Conservation (phyloP, 2,113 vertebrate species). For the Pachycephala philippinensis region DNA sequence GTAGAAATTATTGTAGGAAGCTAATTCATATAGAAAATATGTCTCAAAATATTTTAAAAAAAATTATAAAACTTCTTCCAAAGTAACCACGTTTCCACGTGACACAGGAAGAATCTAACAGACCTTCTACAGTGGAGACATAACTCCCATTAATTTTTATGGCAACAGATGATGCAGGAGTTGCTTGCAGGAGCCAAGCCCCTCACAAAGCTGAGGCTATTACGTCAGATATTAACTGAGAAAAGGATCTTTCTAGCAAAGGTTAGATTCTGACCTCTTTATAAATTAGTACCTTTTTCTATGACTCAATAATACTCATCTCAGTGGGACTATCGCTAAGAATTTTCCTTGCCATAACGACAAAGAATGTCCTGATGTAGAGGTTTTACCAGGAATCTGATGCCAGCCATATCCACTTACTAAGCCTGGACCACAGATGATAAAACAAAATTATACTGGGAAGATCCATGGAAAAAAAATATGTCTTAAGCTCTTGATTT, state of each 20-base stretch:
- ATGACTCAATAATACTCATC: not conserved
- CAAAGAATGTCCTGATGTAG: not conserved
- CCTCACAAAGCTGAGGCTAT: not conserved
- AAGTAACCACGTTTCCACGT: not conserved
- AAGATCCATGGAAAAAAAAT: not conserved
- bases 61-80: not conserved
- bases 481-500: not conserved
- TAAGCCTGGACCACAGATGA: not conserved
- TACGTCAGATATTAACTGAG: not conserved
- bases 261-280: not conserved
- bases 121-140: not conserved
- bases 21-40: not conserved
- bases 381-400: not conserved
- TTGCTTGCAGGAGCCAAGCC: not conserved
- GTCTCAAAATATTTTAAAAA: not conserved
- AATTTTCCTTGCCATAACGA: not conserved
- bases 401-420: not conserved
- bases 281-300: not conserved
- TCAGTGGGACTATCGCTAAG: not conserved
- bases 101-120: not conserved
- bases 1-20: not conserved
- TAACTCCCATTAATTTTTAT: not conserved
- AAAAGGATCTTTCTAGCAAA: not conserved
- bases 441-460: not conserved
- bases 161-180: not conserved